Evolutionary conservation across 2,113 vertebrate genomes (phyloP).

Genomic region (Tetrao urogallus): DNA sequence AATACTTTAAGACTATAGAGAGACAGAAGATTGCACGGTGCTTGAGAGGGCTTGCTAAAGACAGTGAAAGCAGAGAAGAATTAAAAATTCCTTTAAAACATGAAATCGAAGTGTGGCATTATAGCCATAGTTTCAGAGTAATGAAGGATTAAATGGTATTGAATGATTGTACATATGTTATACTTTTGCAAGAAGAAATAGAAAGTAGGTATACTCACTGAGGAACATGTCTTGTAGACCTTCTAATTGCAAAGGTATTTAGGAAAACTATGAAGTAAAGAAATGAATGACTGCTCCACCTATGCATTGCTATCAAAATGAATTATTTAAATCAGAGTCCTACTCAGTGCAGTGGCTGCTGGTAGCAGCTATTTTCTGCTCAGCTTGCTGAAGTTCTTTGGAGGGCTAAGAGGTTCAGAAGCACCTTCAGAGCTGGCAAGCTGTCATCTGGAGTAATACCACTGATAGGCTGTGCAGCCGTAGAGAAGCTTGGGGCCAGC

Average conservation of each 20-base stretch:
- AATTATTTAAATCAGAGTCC: slow-evolving; percentile 4
- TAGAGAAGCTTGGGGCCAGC: background rate
- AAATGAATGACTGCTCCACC: slow-evolving; percentile 35
- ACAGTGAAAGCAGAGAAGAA: background rate
- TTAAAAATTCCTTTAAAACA: background rate
- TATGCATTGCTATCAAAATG: slow-evolving; percentile 18
- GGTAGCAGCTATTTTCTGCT: background rate
- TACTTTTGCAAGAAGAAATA: background rate
- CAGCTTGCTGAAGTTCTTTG: background rate
- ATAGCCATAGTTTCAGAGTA: background rate
- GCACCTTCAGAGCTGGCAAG: background rate
- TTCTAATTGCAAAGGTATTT: slow-evolving; percentile 17
- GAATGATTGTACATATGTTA: slow-evolving; percentile 7
- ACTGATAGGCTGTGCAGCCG: fast-evolving
- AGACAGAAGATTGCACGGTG: background rate
- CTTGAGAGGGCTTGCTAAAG: background rate
- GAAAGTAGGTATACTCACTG: background rate
- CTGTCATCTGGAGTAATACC: background rate
- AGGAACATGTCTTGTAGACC: background rate
- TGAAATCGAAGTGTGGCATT: background rate
- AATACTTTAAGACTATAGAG: background rate
- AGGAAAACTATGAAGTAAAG: background rate
- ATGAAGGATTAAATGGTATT: background rate
- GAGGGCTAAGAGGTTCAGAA: background rate
- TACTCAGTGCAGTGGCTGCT: background rate